Base-by-base conservation (phyloP, 2,113 vertebrate genomes). In the Lathamus discolor region DNA sequence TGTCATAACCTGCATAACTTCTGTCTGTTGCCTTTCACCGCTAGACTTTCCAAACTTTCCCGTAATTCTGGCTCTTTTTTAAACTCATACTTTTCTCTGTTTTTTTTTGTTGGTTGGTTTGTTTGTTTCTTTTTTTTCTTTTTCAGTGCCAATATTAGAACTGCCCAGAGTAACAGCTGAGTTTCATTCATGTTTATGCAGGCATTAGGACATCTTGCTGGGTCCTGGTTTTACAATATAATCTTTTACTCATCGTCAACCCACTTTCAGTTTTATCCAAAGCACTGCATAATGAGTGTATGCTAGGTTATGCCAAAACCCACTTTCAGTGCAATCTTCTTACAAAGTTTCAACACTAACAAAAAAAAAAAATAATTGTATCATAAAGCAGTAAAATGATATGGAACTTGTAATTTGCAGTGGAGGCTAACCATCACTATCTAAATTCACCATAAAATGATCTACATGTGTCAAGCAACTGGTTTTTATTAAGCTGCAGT, bases 231-330 rank as follows among this genome's bases (percentile, higher is more conserved):
- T 33, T 51, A 57, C 11, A n/a, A 54, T 16, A 67, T 57, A 27
- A 64, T 37, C 37, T 52, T 67, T n/a, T 66, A 35, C 29, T 44
- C 41, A 17, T 4, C 41, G n/a, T 28, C 48, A 83, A 43, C 8
- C 15, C 41, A 11, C 31, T 75, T 92, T 88, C 70, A 20, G 43
- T 86, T 93, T 84, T 61, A 78, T 48, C 55, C 43, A 43, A 10
- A 17, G 27, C 1, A 2, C 15, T 68, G 28, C 44, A 10, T 13
- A 76, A 79, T 0, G 0, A 73, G 6, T 5, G 2, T 41, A 63
- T 19, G 18, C 20, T 28, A 23, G 7, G 14, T 76, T 83, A 69
- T 33, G 29, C 48, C 73, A 81, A 83, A 93, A 57, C 10, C 13
- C 29, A 54, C 17, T 62, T 88, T 46, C 81, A 79, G 31, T n/a